Evolutionary conservation across 2,888 invertebrate genomes (phyloP).

Genomic region (Andrena marginata): DNA sequence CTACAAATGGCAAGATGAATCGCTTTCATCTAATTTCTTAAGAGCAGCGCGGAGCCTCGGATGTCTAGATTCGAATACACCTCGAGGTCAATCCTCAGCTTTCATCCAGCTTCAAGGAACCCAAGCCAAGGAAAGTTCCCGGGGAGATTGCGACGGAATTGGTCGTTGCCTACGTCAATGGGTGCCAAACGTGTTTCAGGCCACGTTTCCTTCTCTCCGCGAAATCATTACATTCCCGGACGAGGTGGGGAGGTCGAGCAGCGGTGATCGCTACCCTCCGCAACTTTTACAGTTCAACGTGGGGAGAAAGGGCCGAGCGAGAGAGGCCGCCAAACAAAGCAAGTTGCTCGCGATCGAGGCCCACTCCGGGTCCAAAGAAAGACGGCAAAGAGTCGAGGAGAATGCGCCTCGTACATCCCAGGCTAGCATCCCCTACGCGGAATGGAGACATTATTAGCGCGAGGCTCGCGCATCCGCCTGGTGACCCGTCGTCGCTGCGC

Average conservation of each 20-base stretch:
- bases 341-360: constrained; percentile 32
- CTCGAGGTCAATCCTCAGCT: no score
- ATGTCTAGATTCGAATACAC: no score
- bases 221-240: constrained; percentile 51
- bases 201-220: constrained; percentile 14
- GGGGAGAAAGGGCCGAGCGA: not conserved
- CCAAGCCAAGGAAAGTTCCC: not conserved
- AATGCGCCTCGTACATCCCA: constrained; percentile 34
- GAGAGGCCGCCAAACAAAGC: constrained; percentile 43
- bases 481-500: constrained; percentile 35
- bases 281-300: constrained; percentile 37
- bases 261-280: constrained; percentile 39
- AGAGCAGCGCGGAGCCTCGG: no score
- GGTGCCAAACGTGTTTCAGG: not conserved
- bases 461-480: constrained; percentile 34
- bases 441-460: constrained; percentile 57
- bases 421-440: constrained; percentile 41
- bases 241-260: constrained; percentile 26
- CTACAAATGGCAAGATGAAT: no score
- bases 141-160: not conserved
- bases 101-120: not conserved
- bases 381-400: constrained; percentile 48
- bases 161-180: not conserved
- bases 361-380: constrained; percentile 22
- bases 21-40: no score